phyloP scores from a whole-genome alignment of 2,797 vertebrate species.

The Myoxocephalus aenaeus region DNA sequence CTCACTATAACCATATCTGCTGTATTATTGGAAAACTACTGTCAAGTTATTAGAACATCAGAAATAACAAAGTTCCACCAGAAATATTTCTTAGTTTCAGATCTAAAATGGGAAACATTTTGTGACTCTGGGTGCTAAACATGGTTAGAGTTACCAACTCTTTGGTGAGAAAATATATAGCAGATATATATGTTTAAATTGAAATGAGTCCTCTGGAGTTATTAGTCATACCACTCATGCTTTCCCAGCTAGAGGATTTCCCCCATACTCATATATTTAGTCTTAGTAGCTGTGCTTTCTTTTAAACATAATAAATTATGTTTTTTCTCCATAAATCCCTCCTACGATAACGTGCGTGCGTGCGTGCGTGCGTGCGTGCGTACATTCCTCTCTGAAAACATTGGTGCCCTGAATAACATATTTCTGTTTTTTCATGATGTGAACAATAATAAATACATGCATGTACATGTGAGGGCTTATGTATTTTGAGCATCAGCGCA shows the following conservation, averaged over 20 bases:
- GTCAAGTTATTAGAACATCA: not conserved
- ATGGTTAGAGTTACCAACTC: not conserved
- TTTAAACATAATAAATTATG: not conserved
- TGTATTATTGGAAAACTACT: not conserved
- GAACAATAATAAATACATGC: not conserved
- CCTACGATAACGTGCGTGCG: not conserved
- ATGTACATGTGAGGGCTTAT: not conserved
- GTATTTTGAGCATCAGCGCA: not conserved
- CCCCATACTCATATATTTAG: not conserved
- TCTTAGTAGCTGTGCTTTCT: not conserved
- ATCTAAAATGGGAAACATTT: slow-evolving; percentile 4
- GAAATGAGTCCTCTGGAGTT: not conserved
- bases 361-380: not conserved
- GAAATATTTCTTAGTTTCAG: not conserved
- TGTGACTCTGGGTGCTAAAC: not conserved
- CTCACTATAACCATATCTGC: not conserved
- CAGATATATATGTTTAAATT: not conserved
- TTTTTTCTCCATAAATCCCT: not conserved
- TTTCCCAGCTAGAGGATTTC: not conserved
- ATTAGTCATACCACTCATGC: not conserved
- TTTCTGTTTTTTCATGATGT: not conserved
- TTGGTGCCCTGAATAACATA: not conserved
- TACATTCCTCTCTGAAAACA: not conserved
- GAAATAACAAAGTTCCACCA: not conserved
- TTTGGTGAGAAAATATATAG: not conserved